Percentiles rank a stretch among this genome's conserved stretches.
These are phyloP conservation scores for Clinocottus analis DNA, from an alignment of 2,113 vertebrate species.

Conservation along the genomic window DNA sequence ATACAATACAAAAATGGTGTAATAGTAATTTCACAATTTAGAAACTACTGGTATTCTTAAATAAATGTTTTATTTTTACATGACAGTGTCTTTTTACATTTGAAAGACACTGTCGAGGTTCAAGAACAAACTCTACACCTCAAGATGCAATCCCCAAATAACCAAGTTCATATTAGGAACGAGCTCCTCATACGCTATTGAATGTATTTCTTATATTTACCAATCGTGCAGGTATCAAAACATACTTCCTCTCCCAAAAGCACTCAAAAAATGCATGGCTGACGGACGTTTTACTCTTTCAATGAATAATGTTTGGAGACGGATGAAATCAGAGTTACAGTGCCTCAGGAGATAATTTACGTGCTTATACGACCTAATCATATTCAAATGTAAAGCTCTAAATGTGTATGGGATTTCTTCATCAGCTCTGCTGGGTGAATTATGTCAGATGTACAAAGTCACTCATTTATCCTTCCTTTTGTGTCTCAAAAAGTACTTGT, in stretches of 20 bases:
- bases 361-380: conserved; percentile 8
- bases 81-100: neutral
- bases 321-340: conserved; percentile 26
- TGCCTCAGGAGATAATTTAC: conserved; percentile 23
- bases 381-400: conserved; percentile 26
- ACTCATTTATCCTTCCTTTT: neutral
- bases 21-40: neutral
- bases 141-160: neutral
- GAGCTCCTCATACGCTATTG: neutral
- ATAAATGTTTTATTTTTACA: neutral
- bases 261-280: conserved; percentile 7
- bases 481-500: neutral
- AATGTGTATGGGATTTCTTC: conserved; percentile 23
- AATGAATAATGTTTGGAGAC: neutral
- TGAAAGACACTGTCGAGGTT: neutral
- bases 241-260: neutral
- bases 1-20: neutral
- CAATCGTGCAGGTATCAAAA: neutral
- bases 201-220: neutral
- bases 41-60: neutral
- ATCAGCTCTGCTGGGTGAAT: too few relatives aligned
- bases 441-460: conserved; percentile 3
- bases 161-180: neutral
- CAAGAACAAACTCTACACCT: neutral
- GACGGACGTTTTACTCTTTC: neutral